Conservation (phyloP, 2,797 vertebrate genomes). For the Diglossa cyanea region DNA sequence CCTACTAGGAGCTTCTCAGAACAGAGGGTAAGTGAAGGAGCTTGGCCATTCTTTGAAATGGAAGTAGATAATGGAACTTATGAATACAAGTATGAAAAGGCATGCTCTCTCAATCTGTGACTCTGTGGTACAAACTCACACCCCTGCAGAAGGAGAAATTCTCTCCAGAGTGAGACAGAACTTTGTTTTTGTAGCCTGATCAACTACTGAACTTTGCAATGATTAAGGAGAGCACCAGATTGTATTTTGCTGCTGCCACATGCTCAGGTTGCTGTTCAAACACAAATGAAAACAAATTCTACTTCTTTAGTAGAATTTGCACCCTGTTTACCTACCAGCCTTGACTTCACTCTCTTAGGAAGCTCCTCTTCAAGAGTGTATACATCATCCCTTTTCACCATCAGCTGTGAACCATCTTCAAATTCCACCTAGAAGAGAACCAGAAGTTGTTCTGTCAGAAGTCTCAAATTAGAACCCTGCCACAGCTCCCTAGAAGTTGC, state of each 20-base stretch:
- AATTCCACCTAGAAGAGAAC: conserved; percentile 87
- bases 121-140: background rate
- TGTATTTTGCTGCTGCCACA: background rate
- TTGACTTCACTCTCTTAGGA: conserved; percentile 93
- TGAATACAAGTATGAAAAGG: background rate
- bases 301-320: background rate
- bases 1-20: background rate
- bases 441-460: background rate
- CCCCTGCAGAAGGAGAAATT: background rate
- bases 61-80: background rate
- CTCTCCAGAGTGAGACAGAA: background rate
- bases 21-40: background rate
- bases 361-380: conserved; percentile 93
- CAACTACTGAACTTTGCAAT: background rate
- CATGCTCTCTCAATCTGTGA: background rate
- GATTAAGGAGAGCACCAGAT: background rate
- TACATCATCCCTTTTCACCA: conserved; percentile 93
- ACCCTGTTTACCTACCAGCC: conserved; percentile 81
- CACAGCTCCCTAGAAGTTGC: background rate
- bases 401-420: conserved; percentile 92
- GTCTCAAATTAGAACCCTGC: background rate
- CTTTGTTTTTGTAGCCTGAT: background rate
- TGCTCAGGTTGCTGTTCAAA: background rate
- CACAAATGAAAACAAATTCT: background rate
- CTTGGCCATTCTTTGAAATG: background rate